Base-by-base conservation (phyloP, 1,140 invertebrate genomes). In the Drosophila bipectinata region DNA sequence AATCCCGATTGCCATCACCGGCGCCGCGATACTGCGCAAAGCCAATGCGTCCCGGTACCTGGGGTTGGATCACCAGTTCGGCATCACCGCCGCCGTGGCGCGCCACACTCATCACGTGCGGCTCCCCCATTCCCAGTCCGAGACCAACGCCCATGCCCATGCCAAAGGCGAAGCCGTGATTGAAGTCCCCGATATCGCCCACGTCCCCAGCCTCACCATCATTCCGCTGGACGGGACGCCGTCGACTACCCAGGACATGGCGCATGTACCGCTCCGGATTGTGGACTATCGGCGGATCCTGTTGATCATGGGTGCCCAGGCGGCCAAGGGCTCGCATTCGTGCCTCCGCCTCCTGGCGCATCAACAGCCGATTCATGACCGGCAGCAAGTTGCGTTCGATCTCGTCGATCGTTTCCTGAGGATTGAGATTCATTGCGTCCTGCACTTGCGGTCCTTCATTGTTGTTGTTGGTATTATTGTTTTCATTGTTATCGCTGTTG, bases 91-190 rank as follows among this genome's bases (percentile, higher is more conserved):
- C 41, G 1, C 41, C 41, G 10, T 44, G 41, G 2, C 41, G 41
- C 5, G 41, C 41, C 41, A 44, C 41, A 44, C 41, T 44, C 41
- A 44, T 44, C 41, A 44, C 41, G 41, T 44, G 41, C 41, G 15
- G n/a, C 41, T 6, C n/a, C 3, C 14, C 41, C 14, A 41, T n/a
- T 8, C 41, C 41, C n/a, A 6, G 6, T 3, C n/a, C 15, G 3
- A 44, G 14, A 14, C 41, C n/a, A 4, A 44, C 14, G n/a, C 41
- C 41, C 41, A 44, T 15, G 41, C n/a, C 41, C 41, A 44, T 9
- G 41, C n/a, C 41, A 5, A 44, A 44, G n/a, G 14, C n/a, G 1
- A 44, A n/a, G 14, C n/a, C 41, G 44, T 24, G 44, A 24, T 47
- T 18, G 44, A 47, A 47, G 9, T 47, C 44, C 7, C 44, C 44